Base-by-base conservation (phyloP, 2,113 vertebrate genomes). In the Psammodynastes pulverulentus region DNA sequence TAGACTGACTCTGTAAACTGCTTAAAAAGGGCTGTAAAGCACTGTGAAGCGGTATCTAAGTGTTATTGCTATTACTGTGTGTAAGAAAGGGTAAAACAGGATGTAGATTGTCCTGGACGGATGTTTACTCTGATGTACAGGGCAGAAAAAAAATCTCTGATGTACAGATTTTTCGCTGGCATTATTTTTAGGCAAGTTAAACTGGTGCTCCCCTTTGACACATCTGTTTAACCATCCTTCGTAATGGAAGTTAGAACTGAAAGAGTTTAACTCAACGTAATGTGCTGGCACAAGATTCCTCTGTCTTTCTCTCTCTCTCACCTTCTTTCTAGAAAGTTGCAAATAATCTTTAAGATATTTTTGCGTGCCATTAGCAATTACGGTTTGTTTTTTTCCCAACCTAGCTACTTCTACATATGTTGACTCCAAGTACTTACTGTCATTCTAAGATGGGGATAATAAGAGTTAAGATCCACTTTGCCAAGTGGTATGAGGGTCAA, bases 201-300 rank as follows among this genome's bases (percentile, higher is more conserved):
- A 24, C 23, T 4, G 49, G 88, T 46, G 56, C 26, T 51, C 8
- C 7, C 6, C 10, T 84, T 13, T 21, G n/a, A 92, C 62, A 89
- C 3, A 17, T 34, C 10, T 79, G 4, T 48, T 56, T 56, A 84
- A 6, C 43, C 90, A 58, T 26, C 52, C 43, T 12, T 56, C 34
- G 4, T 90, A 43, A 88, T 0, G 0, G 62, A 48, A 90, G 5
- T 91, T 93, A 12, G 39, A 79, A 92, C 79, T 13, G 21, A 49
- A 93, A 39, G 1, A 91, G 88, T 21, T 90, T 90, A 86, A 17
- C 19, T 4, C 34, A 92, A 43, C 13, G 86, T 92, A 93, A 91
- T 13, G 9, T 91, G 8, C 23, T 46, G 84, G 39, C 23, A 24
- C 21, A 43, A 9, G 39, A 1, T 23, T 45, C 1, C 9, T 26